Conservation (phyloP, 2,888 invertebrate genomes). For the Andrena haemorrhoa region DNA sequence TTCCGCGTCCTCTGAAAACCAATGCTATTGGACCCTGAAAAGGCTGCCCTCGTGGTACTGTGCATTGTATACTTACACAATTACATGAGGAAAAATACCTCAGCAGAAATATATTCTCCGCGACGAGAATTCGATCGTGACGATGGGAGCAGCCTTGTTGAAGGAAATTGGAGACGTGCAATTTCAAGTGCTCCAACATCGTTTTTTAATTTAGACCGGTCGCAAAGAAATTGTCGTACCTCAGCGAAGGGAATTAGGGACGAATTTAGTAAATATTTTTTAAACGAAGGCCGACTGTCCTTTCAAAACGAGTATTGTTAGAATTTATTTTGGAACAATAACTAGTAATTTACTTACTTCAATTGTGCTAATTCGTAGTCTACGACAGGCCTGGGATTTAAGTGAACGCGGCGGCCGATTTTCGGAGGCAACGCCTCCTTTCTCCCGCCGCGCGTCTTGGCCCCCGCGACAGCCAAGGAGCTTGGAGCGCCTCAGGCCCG, state of each 20-base stretch:
- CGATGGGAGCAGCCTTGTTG: background rate
- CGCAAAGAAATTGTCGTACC: background rate
- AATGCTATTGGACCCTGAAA: background rate
- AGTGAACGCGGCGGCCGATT: too few species aligned
- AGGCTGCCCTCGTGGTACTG: background rate
- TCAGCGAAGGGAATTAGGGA: background rate
- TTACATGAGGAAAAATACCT: background rate
- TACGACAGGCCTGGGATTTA: too few species aligned
- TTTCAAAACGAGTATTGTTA: background rate
- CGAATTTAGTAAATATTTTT: background rate
- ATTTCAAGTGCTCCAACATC: background rate
- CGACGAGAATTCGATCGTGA: background rate
- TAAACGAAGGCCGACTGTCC: background rate
- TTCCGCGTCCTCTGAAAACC: background rate
- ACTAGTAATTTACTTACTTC: too few species aligned
- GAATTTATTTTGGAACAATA: too few species aligned
- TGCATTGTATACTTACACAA: background rate
- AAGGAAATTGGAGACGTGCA: background rate
- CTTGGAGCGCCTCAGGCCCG: too few species aligned
- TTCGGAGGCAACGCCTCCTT: too few species aligned
- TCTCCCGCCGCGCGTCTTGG: too few species aligned
- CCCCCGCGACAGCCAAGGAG: too few species aligned
- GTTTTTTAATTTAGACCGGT: background rate
- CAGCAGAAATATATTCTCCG: background rate
- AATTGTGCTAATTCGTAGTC: too few species aligned